A percentile compares a stretch with the other conserved stretches of the same genome.
These are phyloP conservation scores for Phalacrocorax carbo DNA, from an alignment of 2,113 vertebrate species.

Conservation along the genomic window DNA sequence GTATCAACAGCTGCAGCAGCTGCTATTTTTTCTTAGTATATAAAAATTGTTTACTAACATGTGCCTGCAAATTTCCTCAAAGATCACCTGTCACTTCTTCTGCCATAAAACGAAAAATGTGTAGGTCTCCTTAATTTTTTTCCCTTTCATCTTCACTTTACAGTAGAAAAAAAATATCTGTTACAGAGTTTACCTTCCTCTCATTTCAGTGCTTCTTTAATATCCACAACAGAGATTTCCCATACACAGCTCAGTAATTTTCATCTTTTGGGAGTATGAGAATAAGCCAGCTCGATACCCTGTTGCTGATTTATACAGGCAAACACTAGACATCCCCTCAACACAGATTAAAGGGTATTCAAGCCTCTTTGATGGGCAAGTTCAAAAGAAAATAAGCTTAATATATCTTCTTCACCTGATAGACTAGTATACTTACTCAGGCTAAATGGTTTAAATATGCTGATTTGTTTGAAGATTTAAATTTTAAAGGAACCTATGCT, in stretches of 20 bases:
- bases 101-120: neutral
- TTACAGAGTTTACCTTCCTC: neutral
- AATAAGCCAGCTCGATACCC: neutral
- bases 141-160: neutral
- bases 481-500: neutral
- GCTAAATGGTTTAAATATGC: constrained; percentile 27
- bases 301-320: neutral
- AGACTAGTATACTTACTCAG: neutral
- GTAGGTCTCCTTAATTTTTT: neutral
- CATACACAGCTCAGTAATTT: neutral
- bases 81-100: neutral
- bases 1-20: neutral
- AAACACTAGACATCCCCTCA: neutral
- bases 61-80: neutral
- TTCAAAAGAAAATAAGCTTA: constrained; percentile 32
- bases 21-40: neutral
- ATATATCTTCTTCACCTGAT: neutral
- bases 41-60: neutral
- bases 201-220: neutral
- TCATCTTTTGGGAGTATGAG: neutral
- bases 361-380: neutral
- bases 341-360: neutral
- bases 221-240: neutral
- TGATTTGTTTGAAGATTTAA: neutral
- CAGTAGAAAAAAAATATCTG: neutral